phyloP scores from a whole-genome alignment of 1,140 invertebrate species.

The Drosophila albomicans region DNA sequence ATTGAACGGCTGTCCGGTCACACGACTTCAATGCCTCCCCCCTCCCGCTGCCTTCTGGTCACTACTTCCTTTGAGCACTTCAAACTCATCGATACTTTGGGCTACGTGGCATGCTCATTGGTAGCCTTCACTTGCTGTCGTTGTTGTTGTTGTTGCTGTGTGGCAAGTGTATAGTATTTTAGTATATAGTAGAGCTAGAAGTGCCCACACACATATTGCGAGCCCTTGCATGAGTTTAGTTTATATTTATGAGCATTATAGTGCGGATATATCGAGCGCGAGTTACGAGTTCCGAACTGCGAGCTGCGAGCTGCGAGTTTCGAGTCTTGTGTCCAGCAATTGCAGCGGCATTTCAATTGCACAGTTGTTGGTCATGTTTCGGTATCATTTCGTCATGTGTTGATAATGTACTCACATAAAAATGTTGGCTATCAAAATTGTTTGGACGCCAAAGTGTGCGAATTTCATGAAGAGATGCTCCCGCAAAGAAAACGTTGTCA shows the following conservation, averaged over 20 bases:
- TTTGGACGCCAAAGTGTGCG: slow-evolving; percentile 27
- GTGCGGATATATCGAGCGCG: slow-evolving; percentile 82
- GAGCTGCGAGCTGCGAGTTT: slow-evolving; percentile 55
- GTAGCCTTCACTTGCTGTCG: slow-evolving; percentile 40
- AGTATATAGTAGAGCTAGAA: slow-evolving; percentile 48
- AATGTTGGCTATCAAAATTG: slow-evolving; percentile 46
- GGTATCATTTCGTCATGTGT: slow-evolving; percentile 10
- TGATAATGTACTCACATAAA: slow-evolving; percentile 24
- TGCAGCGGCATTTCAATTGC: slow-evolving; percentile 38
- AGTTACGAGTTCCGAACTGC: slow-evolving; percentile 44
- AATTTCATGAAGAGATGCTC: slow-evolving; percentile 26
- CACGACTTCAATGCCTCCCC: slow-evolving; percentile 51
- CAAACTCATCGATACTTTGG: slow-evolving; percentile 81
- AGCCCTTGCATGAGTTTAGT: slow-evolving; percentile 66
- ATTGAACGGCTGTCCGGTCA: slow-evolving; percentile 75
- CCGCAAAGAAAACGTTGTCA: slow-evolving; percentile 2
- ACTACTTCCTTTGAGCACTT: slow-evolving; percentile 56
- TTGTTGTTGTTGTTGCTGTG: slow-evolving; percentile 6
- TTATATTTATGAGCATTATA: slow-evolving; percentile 85
- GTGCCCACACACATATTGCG: slow-evolving; percentile 45
- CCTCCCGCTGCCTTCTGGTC: not conserved
- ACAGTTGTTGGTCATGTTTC: slow-evolving; percentile 14
- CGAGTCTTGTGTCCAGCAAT: slow-evolving; percentile 29
- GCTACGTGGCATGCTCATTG: slow-evolving; percentile 74
- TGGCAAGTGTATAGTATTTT: too few species aligned